Evolutionary conservation across 2,888 invertebrate species (phyloP), one percentile per base, ranked within the genome.

Genomic region (Acleris cristana): DNA sequence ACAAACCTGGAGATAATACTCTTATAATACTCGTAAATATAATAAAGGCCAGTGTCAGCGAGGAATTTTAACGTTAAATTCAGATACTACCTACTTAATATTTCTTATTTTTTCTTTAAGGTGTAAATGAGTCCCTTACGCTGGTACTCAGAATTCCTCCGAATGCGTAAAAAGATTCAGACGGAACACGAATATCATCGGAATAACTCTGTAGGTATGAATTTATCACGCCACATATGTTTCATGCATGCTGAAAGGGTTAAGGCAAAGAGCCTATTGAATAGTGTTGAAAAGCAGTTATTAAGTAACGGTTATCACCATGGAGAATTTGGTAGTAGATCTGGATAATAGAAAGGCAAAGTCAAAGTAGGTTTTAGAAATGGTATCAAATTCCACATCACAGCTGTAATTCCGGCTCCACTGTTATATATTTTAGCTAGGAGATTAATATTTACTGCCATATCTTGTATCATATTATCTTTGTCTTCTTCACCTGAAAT

Each of bases 311-410:
- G 34, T 0, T 0, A 34, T 34, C 44, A 66, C 66, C 61, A 61
- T 56, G 56, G 56, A 3, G 61, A 61, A 14, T 56, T 30, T 1
- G 66, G 51, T 23, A 55, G 56, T 34, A 66, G 10, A 34, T 61
- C 61, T n/a, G 66, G 66, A 23, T 66, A 66, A 44, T 52, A 66
- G 61, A 66, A 61, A 26, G 66, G 66, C 52, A 66, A 34, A 1
- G 56, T 61, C 52, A 66, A 61, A 3, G 66, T 57, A 8, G 56
- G 30, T 61, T 66, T 56, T 2, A 60, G 56, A 45, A 66, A 66
- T 34, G 66, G 66, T 21, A 66, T 66, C 30, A 66, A 34, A 21
- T 45, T 61, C 66, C 66, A 66, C 66, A 66, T 61, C n/a, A 66
- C 34, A 44, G 66, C 56, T 52, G 66, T 66, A 26, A 66, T 19